Conservation (phyloP, 2,888 invertebrate species). For the Neoaliturus tenellus region DNA sequence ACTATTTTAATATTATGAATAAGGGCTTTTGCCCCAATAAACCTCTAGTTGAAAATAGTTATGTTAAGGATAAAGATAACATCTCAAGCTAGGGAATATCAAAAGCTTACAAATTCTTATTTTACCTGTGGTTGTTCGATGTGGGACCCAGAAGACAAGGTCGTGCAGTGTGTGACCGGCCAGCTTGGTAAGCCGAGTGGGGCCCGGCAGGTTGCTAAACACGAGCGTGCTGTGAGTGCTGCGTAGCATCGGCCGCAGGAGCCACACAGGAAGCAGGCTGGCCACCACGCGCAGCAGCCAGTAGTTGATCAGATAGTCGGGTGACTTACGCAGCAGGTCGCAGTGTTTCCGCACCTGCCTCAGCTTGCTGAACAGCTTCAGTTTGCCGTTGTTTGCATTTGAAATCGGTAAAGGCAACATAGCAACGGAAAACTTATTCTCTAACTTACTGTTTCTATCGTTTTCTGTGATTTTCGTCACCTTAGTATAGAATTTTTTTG, state of each 20-base stretch:
- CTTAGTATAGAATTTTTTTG: slow-evolving; percentile 46
- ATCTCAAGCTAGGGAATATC: too few species aligned
- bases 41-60: too few species aligned
- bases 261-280: slow-evolving; percentile 72
- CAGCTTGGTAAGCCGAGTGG: slow-evolving; percentile 71
- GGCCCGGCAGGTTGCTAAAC: slow-evolving; percentile 76
- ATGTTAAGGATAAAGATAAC: too few species aligned
- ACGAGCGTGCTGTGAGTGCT: slow-evolving; percentile 74
- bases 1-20: too few species aligned
- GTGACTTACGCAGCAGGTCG: slow-evolving; percentile 70
- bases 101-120: too few species aligned
- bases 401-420: slow-evolving; percentile 73
- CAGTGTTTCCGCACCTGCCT: slow-evolving; percentile 66
- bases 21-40: too few species aligned
- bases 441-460: slow-evolving; percentile 65
- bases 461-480: slow-evolving; percentile 47
- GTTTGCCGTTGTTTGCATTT: slow-evolving; percentile 60
- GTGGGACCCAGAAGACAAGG: slow-evolving; percentile 76
- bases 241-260: slow-evolving; percentile 71
- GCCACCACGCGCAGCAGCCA: slow-evolving; percentile 73
- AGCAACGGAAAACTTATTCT: slow-evolving; percentile 75
- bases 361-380: slow-evolving; percentile 57
- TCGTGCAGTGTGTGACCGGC: slow-evolving; percentile 72
- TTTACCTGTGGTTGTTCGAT: slow-evolving; percentile 74
- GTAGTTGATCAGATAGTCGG: slow-evolving; percentile 74